Evolutionary conservation across 2,888 invertebrate species (phyloP), one percentile per base, ranked within the genome.

Genomic region (Carpatolechia fugitivella): DNA sequence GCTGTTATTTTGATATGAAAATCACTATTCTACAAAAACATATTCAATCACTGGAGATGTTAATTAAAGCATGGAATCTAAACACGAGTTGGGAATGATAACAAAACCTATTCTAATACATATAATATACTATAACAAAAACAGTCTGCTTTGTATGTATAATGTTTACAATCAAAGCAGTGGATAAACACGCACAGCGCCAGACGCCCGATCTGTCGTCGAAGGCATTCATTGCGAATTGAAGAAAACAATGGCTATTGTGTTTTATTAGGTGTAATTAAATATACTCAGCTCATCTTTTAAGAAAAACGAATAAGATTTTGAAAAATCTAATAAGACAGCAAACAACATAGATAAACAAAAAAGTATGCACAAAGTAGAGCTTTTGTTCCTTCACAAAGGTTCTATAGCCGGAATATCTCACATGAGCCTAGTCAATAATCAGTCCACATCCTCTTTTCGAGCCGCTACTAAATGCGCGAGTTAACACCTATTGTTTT

Each of bases 401-500:
- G 5, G n/a, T 7, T 16, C 24, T 4, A 44, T 11, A 44, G n/a
- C 6, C 13, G 16, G 18, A 38, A 38, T 16, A 38, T 10, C n/a
- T 13, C 20, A 41, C 49, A 16, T 29, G 56, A 60, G 50, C 53
- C 47, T 57, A 60, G 68, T 72, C 72, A 65, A 62, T 73, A 78
- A 80, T 76, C 76, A 72, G 74, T 70, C 70, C 78, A 73, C 76
- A 80, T 78, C 72, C 72, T 74, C 70, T 68, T 14, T 70, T 70
- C 61, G 70, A 70, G 56, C 56, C 59, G 68, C 68, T 66, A 68
- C 75, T 76, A 74, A 75, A 74, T 71, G 72, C 62, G 64, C 68
- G 75, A 70, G 79, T 81, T 80, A 80, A 69, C 76, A 75, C 75
- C 78, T 74, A 82, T 82, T 82, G 80, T 83, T 78, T 79, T 72